Base-by-base conservation (phyloP, 2,888 invertebrate genomes). In the Acrocera orbiculus region DNA sequence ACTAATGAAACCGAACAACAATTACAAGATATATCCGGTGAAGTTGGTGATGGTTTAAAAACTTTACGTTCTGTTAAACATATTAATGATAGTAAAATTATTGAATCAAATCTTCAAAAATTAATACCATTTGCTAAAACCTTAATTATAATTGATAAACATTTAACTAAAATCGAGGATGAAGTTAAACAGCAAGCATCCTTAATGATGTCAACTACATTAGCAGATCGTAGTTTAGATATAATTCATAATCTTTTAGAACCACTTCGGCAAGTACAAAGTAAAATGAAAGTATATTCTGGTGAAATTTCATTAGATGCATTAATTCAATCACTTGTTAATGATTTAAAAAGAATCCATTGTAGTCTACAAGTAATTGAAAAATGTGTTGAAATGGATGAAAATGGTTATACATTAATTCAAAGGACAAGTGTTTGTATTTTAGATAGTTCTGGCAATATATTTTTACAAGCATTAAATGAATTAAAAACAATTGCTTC, bases 361-460 rank as follows among this genome's bases (percentile, higher is more conserved):
- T 68, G 72, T 44, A 70, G 72, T 16, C 50, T 80, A 5, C 67
- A 69, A 13, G 67, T 74, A 2, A 67, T 77, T 23, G 71, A 76
- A 51, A 73, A 73, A 50, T 76, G 77, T 47, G 66, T 74, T 23
- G 73, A 72, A 45, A 66, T 74, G 42, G 73, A 74, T 52, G 71
- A 70, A 43, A 69, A 69, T 23, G 73, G 69, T 9, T 70, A 69
- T 34, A 76, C 76, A 0, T 55, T 77, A 7, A 73, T 76, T 2
- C 74, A 75, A 48, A 66, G 69, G 47, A 75, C 76, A 0, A 76
- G 76, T 50, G 65, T 70, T 10, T 71, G 71, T 44, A 67, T 76
- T 38, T 60, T 77, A 35, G 70, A 73, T 44, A 68, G 63, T 16
- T 67, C 70, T 36, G 67, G 70, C 4, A 55, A 60, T 28, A 63